Conservation (phyloP, 1,140 invertebrate species). For the Drosophila nasuta region DNA sequence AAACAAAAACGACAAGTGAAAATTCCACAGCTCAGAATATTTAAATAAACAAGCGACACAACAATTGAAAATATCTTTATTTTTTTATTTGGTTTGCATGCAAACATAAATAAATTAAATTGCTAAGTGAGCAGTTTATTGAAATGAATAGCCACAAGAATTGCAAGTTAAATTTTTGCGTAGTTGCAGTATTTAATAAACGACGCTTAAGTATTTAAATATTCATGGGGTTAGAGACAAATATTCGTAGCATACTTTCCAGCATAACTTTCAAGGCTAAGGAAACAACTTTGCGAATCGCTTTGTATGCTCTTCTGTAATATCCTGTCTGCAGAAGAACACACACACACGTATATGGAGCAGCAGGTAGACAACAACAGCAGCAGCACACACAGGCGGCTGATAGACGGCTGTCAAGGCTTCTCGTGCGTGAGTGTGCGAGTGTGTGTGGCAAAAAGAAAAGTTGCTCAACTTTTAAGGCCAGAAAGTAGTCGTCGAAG, state of each 20-base stretch:
- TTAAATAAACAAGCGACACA: background rate
- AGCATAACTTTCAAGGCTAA: background rate
- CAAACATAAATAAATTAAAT: too few relatives aligned
- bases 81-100: background rate
- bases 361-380: constrained; percentile 28
- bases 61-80: too few relatives aligned
- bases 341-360: background rate
- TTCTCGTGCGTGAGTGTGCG: constrained; percentile 4
- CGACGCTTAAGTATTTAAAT: background rate
- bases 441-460: constrained; percentile 34
- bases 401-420: constrained; percentile 42
- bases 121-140: too few relatives aligned
- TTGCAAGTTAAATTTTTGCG: background rate
- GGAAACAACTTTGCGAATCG: constrained; percentile 1
- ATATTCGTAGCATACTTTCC: background rate
- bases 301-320: background rate
- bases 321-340: background rate
- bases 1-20: constrained; percentile 27
- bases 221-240: too few relatives aligned
- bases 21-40: constrained; percentile 6
- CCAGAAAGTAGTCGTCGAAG: constrained; percentile 29
- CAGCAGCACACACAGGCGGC: background rate
- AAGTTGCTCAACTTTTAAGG: constrained; percentile 31
- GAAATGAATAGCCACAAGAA: background rate
- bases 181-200: background rate